Evolutionary conservation across 2,113 vertebrate species (phyloP).

Genomic region (Urocolius indicus): DNA sequence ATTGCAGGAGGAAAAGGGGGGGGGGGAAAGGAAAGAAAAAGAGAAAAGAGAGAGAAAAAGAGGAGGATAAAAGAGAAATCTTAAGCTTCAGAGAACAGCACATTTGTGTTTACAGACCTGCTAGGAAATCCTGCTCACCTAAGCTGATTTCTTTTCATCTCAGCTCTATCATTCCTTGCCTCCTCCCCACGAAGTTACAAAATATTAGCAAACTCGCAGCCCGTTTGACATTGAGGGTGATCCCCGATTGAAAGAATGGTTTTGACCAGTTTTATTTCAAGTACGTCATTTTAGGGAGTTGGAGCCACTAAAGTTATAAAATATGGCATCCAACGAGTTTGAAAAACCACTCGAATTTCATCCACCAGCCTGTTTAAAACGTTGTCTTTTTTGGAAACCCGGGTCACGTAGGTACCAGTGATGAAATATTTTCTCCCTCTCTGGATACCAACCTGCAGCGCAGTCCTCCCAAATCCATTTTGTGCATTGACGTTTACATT

Average conservation of each 20-base stretch:
- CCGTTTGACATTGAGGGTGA: slow-evolving; percentile 71
- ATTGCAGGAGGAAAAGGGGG: not conserved
- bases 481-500: slow-evolving; percentile 89
- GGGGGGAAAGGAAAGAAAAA: not conserved
- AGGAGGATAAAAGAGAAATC: not conserved
- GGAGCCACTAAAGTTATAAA: slow-evolving; percentile 80
- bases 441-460: slow-evolving; percentile 92
- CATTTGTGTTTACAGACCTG: slow-evolving; percentile 77
- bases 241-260: slow-evolving; percentile 60
- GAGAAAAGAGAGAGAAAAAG: not conserved
- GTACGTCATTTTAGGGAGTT: slow-evolving; percentile 82
- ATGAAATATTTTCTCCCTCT: slow-evolving; percentile 78
- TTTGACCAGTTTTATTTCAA: slow-evolving; percentile 78
- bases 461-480: slow-evolving; percentile 89
- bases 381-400: slow-evolving; percentile 75
- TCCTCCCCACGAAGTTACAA: slow-evolving; percentile 66
- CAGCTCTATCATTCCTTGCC: slow-evolving; percentile 28
- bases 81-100: slow-evolving; percentile 65
- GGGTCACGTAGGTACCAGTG: slow-evolving; percentile 76
- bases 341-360: slow-evolving; percentile 70
- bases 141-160: slow-evolving; percentile 66
- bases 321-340: slow-evolving; percentile 81
- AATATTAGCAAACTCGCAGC: slow-evolving; percentile 71
- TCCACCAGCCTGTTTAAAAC: slow-evolving; percentile 67
- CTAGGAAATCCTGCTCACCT: slow-evolving; percentile 56